These are phyloP conservation scores for Chirona hameri DNA, from an alignment of 2,888 invertebrate species.

Conservation along the genomic window DNA sequence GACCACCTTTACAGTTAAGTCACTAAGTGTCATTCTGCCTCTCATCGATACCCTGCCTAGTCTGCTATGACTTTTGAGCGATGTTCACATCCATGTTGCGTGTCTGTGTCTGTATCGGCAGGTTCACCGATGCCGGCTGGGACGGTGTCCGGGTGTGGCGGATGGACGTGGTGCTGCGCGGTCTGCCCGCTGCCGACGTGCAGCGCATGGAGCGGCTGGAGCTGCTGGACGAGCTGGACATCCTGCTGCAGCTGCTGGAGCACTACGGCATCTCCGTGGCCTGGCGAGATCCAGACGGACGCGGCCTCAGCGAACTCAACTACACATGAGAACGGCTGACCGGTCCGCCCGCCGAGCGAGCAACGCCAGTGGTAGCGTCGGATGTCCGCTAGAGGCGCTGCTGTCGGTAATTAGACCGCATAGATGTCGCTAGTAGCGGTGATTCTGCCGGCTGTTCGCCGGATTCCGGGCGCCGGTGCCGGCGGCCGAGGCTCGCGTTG, in stretches of 20 bases:
- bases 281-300: slow-evolving; percentile 51
- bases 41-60: too few relatives aligned
- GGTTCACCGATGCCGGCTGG: slow-evolving; percentile 75
- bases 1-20: too few relatives aligned
- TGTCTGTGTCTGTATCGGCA: neutral
- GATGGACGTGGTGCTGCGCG: slow-evolving; percentile 85
- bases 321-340: neutral
- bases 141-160: slow-evolving; percentile 79
- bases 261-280: slow-evolving; percentile 90
- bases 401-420: too few relatives aligned
- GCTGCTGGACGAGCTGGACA: slow-evolving; percentile 90
- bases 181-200: slow-evolving; percentile 72
- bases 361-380: too few relatives aligned
- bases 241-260: slow-evolving; percentile 83
- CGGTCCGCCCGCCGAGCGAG: too few relatives aligned
- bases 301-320: neutral
- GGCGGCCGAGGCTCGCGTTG: too few relatives aligned
- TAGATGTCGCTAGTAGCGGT: too few relatives aligned
- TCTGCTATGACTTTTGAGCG: too few relatives aligned
- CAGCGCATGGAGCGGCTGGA: slow-evolving; percentile 84
- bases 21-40: too few relatives aligned
- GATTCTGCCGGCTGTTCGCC: too few relatives aligned
- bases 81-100: neutral
- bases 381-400: too few relatives aligned
- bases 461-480: too few relatives aligned